Percentiles rank a stretch among this genome's conserved stretches.
phyloP scores from a whole-genome alignment of 2,797 vertebrate genomes.

The Aulostomus chinensis region DNA sequence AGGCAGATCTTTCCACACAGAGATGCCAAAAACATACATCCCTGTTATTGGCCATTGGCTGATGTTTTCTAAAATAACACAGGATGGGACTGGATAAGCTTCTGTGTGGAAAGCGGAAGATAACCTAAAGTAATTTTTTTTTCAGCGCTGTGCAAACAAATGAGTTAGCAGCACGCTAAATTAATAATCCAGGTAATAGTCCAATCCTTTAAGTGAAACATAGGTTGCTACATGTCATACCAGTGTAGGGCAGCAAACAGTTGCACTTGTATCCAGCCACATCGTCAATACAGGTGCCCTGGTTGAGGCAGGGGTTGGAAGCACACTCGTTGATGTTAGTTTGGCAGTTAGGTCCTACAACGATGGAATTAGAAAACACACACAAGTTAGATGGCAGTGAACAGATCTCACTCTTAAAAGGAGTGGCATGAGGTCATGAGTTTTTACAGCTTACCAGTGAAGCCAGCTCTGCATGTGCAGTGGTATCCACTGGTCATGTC shows the following conservation, averaged over 20 bases:
- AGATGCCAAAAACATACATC: slow-evolving; percentile 47
- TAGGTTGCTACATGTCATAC: slow-evolving; percentile 69
- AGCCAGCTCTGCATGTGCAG: slow-evolving; percentile 92
- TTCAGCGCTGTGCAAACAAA: slow-evolving; percentile 28
- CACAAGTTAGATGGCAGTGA: slow-evolving; percentile 28
- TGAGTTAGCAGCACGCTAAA: slow-evolving; percentile 24
- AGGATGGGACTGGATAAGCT: slow-evolving; percentile 34
- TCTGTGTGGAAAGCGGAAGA: slow-evolving; percentile 47
- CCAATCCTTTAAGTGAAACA: slow-evolving; percentile 3
- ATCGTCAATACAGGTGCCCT: slow-evolving; percentile 95
- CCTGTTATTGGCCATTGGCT: slow-evolving; percentile 27
- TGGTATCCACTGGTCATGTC: slow-evolving; percentile 97
- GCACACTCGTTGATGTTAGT: slow-evolving; percentile 98
- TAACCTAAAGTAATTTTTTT: no score
- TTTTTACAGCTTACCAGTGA: slow-evolving; percentile 84
- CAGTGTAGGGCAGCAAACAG: slow-evolving; percentile 93
- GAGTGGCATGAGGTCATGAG: not conserved
- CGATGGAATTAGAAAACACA: slow-evolving; percentile 52
- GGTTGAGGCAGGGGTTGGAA: slow-evolving; percentile 98
- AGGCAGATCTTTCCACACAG: slow-evolving; percentile 64
- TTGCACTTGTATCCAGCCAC: slow-evolving; percentile 96
- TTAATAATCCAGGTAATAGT: no score
- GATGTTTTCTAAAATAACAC: slow-evolving; percentile 72
- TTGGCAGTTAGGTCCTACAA: slow-evolving; percentile 95
- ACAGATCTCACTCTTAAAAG: not conserved